A percentile compares a stretch with the other conserved stretches of the same genome.
These are phyloP conservation scores for Epizoanthus scotinus DNA, from an alignment of 92 coral and sea anemone genomes.

Conservation along the genomic window DNA sequence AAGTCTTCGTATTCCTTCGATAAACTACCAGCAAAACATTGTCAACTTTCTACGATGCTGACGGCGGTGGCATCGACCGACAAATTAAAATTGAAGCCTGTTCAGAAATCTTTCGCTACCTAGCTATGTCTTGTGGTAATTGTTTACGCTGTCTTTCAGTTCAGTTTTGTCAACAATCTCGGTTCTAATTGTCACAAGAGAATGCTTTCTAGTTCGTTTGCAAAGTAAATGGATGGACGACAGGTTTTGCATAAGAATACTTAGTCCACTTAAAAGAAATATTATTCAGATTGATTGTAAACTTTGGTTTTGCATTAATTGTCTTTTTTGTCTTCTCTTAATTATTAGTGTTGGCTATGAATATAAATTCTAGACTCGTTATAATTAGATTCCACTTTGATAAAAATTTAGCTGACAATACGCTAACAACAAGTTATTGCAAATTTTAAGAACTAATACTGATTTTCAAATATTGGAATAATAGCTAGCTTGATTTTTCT, in stretches of 20 bases:
- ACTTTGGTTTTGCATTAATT: conserved; percentile 9
- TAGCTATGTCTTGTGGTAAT: not conserved
- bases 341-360: not conserved
- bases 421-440: no score
- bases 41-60: not conserved
- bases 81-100: not conserved
- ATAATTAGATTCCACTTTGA: no score
- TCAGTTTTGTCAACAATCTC: not conserved
- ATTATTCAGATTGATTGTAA: not conserved
- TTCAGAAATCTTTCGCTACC: not conserved
- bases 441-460: no score
- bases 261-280: not conserved
- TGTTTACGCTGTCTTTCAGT: not conserved
- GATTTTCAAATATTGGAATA: no score
- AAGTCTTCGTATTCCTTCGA: not conserved
- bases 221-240: not conserved
- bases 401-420: no score
- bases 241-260: conserved; percentile 20
- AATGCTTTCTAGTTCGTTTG: not conserved
- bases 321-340: not conserved
- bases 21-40: not conserved
- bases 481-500: no score
- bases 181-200: not conserved
- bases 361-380: not conserved
- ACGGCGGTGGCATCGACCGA: not conserved